Conservation (phyloP, 2,888 invertebrate genomes). For the Athalia rosae region DNA sequence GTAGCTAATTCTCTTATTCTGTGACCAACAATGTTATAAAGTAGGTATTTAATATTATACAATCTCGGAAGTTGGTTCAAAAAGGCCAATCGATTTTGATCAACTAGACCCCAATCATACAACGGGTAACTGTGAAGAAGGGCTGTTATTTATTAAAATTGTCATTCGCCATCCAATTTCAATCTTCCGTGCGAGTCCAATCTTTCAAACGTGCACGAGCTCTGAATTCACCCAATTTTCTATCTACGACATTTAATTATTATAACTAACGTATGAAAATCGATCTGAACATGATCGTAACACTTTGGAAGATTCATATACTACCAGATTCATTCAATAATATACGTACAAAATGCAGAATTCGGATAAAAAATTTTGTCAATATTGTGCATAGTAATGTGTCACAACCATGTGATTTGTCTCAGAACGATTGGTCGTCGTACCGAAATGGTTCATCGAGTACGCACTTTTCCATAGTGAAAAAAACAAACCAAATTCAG, state of each 20-base stretch:
- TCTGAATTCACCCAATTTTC: not conserved
- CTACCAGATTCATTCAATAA: not conserved
- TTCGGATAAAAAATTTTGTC: not conserved
- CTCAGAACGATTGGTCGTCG: not conserved
- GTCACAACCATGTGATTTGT: conserved; percentile 29
- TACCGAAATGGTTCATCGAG: not conserved
- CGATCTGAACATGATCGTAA: not conserved
- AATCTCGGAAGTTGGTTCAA: not conserved
- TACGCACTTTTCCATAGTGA: not conserved
- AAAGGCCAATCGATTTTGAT: conserved; percentile 18
- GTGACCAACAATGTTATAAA: conserved; percentile 3
- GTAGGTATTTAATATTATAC: conserved; percentile 11
- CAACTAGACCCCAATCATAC: conserved; percentile 21
- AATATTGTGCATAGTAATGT: conserved; percentile 23
- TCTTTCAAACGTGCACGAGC: too few relatives aligned
- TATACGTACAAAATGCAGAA: conserved; percentile 1
- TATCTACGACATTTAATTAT: not conserved
- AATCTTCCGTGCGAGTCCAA: not conserved
- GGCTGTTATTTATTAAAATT: conserved; percentile 6
- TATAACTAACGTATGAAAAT: not conserved
- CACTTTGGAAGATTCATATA: not conserved
- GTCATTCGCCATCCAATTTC: not conserved
- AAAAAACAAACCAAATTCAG: not conserved
- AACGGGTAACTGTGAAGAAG: conserved; percentile 34
- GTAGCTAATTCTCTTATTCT: not conserved